phyloP scores from a whole-genome alignment of 1,140 invertebrate genomes.

The Cherax quadricarinatus region DNA sequence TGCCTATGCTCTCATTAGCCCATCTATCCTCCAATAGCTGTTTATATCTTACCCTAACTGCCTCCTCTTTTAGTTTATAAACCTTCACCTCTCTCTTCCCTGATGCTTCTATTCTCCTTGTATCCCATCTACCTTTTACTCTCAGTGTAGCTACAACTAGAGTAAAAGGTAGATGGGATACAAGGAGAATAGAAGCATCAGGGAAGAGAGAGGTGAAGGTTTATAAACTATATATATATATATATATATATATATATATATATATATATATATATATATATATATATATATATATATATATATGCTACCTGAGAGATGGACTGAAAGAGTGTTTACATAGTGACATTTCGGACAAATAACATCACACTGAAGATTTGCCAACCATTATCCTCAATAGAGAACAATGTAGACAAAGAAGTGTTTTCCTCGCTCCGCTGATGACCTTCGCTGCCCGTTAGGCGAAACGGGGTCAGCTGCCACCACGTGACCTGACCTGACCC shows the following conservation, averaged over 20 bases:
- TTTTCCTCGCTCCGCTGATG: slow-evolving; percentile 6
- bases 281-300: slow-evolving; percentile 27
- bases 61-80: too few species aligned
- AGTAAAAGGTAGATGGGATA: too few species aligned
- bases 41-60: too few species aligned
- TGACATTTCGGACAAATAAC: not conserved
- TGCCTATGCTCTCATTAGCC: too few species aligned
- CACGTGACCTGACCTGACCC: slow-evolving; percentile 26
- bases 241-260: slow-evolving; percentile 27
- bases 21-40: too few species aligned
- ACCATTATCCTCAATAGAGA: not conserved
- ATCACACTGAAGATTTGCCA: not conserved
- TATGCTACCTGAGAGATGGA: not conserved
- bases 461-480: slow-evolving; percentile 20
- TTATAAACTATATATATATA: too few species aligned
- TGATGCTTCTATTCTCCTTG: too few species aligned
- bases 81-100: too few species aligned
- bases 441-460: slow-evolving; percentile 12
- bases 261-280: slow-evolving; percentile 31
- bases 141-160: too few species aligned
- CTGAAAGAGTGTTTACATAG: not conserved
- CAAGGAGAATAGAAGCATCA: too few species aligned
- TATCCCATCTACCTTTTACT: too few species aligned
- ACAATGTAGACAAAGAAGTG: slow-evolving; percentile 27
- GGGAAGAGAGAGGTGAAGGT: too few species aligned